These are phyloP conservation scores for Acrocera orbiculus DNA, from an alignment of 2,888 invertebrate genomes.

Conservation along the genomic window DNA sequence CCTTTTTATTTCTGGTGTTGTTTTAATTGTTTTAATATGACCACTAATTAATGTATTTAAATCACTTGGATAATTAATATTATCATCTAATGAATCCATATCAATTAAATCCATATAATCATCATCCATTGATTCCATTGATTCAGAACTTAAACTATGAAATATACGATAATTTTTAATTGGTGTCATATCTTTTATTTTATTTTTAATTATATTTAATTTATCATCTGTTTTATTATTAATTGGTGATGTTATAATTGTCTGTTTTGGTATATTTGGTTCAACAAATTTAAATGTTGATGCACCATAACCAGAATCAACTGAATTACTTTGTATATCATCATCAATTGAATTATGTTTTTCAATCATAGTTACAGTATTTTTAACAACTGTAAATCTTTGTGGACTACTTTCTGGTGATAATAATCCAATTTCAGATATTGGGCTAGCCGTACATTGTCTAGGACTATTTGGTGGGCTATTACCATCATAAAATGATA, in stretches of 20 bases:
- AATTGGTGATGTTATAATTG: slow-evolving; percentile 2
- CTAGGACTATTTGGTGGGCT: slow-evolving; percentile 9
- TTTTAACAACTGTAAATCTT: slow-evolving; percentile 18
- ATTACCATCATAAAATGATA: slow-evolving; percentile 26
- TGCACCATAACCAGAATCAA: slow-evolving; percentile 39
- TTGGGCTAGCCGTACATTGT: slow-evolving; percentile 13
- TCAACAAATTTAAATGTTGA: slow-evolving; percentile 26
- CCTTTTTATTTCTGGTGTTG: slow-evolving; percentile 32
- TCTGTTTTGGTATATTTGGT: slow-evolving; percentile 24
- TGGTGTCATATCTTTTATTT: slow-evolving; percentile 8
- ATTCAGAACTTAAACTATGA: slow-evolving; percentile 36
- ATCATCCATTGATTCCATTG: slow-evolving; percentile 43
- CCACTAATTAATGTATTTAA: slow-evolving; percentile 41
- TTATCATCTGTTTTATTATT: too few species aligned
- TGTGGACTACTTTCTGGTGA: slow-evolving; percentile 29
- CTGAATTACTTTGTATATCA: slow-evolving; percentile 35
- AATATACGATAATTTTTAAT: slow-evolving; percentile 27
- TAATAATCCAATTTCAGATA: slow-evolving; percentile 15
- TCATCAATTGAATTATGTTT: slow-evolving; percentile 30
- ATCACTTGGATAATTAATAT: slow-evolving; percentile 37
- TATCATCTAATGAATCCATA: slow-evolving; percentile 34
- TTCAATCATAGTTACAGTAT: slow-evolving; percentile 14
- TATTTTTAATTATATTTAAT: not conserved
- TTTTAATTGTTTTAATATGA: slow-evolving; percentile 29
- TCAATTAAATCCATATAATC: slow-evolving; percentile 47